A percentile compares a stretch with the other conserved stretches of the same genome.
Evolutionary conservation across 2,797 vertebrate genomes (phyloP).

Genomic region (Zalophus californianus): DNA sequence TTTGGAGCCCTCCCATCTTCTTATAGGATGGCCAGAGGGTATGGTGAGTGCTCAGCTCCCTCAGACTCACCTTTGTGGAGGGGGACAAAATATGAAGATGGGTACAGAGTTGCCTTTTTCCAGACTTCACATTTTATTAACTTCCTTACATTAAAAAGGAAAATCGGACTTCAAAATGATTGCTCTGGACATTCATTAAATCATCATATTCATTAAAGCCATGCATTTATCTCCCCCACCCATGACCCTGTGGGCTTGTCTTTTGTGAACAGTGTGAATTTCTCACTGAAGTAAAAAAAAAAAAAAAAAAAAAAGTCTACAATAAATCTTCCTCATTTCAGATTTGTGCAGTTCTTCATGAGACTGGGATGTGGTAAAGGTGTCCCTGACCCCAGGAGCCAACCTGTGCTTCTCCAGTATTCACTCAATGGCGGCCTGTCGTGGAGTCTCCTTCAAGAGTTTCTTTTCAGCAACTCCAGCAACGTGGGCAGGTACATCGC

Average conservation of each 20-base stretch:
- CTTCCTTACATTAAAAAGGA: conserved; percentile 34
- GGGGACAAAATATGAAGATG: neutral
- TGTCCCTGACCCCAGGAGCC: conserved; percentile 96
- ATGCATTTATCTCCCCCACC: accelerated
- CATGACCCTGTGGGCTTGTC: neutral
- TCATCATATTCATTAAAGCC: neutral
- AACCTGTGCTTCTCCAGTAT: conserved; percentile 97
- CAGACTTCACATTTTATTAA: conserved; percentile 61
- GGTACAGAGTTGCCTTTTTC: conserved; percentile 28
- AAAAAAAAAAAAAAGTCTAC: conserved; percentile 21
- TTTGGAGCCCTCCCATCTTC: neutral
- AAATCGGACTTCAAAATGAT: conserved; percentile 45
- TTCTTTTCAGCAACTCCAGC: conserved; percentile 98
- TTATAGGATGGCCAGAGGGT: neutral
- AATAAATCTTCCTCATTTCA: conserved; percentile 83
- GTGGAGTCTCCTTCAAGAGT: conserved; percentile 97
- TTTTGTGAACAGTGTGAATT: conserved; percentile 2
- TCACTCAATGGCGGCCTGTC: conserved; percentile 96
- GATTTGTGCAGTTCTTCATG: conserved; percentile 99
- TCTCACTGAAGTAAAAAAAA: conserved; percentile 35
- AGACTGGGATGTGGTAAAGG: conserved; percentile 98
- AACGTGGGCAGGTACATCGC: conserved; percentile 97
- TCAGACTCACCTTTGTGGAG: neutral
- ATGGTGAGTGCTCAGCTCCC: neutral
- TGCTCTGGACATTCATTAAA: conserved; percentile 8